phyloP scores from a whole-genome alignment of 1,140 invertebrate species.

The Drosophila kikkawai region DNA sequence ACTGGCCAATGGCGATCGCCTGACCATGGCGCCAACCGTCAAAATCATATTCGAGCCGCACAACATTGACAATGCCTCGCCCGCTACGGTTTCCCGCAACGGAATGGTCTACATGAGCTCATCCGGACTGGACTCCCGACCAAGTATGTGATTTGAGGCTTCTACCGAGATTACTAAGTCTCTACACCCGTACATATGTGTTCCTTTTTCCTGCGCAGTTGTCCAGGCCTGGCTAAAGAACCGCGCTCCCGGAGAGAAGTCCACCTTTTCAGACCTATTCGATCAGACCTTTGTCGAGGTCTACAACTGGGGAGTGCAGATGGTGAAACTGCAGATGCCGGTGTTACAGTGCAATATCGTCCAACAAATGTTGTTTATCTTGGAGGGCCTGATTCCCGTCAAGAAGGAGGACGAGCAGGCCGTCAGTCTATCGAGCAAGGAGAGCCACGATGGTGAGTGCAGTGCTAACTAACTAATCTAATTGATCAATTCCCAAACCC shows the following conservation, averaged over 20 bases:
- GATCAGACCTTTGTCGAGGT: conserved; percentile 91
- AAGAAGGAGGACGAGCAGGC: conserved; percentile 87
- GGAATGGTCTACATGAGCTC: conserved; percentile 99
- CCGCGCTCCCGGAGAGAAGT: conserved; percentile 89
- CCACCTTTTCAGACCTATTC: conserved; percentile 92
- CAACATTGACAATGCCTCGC: conserved; percentile 98
- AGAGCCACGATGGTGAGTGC: conserved; percentile 80
- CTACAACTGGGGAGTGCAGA: conserved; percentile 94
- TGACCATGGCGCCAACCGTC: conserved; percentile 95
- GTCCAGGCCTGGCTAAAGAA: conserved; percentile 93
- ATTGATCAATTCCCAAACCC: conserved; percentile 1
- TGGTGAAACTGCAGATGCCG: conserved; percentile 92
- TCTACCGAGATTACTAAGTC: not conserved
- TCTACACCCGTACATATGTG: not conserved
- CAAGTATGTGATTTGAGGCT: conserved; percentile 85
- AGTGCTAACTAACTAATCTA: not conserved
- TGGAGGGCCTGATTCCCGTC: conserved; percentile 94
- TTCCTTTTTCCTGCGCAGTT: conserved; percentile 74
- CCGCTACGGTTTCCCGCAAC: conserved; percentile 97
- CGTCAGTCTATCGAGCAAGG: conserved; percentile 84
- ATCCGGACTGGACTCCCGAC: conserved; percentile 96
- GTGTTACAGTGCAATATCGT: conserved; percentile 97
- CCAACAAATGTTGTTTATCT: conserved; percentile 91
- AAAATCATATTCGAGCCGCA: conserved; percentile 99
- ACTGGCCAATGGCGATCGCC: conserved; percentile 96